A percentile compares a stretch with the other conserved stretches of the same genome.
Evolutionary conservation across 2,888 invertebrate species (phyloP).

Genomic region (Heliconius ismenius): DNA sequence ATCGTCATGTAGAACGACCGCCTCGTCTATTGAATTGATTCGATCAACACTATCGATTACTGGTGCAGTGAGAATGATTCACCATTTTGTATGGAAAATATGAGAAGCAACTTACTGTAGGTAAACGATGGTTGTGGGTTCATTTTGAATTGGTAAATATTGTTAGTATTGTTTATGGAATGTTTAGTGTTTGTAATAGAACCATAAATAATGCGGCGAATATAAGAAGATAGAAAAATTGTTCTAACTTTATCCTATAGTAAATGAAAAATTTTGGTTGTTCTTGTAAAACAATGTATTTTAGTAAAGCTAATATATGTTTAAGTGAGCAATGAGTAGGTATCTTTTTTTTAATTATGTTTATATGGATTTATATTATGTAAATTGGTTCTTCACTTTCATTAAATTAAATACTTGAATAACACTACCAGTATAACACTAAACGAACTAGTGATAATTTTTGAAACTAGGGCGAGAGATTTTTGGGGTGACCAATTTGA

Average conservation of each 20-base stretch:
- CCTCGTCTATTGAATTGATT: slow-evolving; percentile 15
- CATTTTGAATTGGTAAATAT: no score
- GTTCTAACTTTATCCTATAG: no score
- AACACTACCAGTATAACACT: not conserved
- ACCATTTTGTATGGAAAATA: not conserved
- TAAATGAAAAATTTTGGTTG: no score
- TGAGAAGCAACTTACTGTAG: no score
- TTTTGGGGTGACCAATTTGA: not conserved
- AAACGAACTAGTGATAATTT: not conserved
- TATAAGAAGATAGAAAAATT: no score
- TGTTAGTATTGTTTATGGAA: not conserved
- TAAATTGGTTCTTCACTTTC: no score
- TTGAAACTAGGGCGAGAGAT: not conserved
- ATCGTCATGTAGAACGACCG: slow-evolving; percentile 16
- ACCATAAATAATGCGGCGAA: no score
- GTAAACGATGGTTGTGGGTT: no score
- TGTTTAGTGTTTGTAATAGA: not conserved
- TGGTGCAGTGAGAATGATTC: not conserved
- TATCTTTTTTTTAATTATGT: no score
- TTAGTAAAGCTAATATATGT: no score
- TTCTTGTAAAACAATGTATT: no score
- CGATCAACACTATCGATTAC: slow-evolving; percentile 16
- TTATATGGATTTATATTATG: not conserved
- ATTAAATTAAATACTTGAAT: not conserved
- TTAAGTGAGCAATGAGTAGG: no score